A percentile compares a stretch with the other conserved stretches of the same genome.
phyloP scores from a whole-genome alignment of 2,888 invertebrate species.

The Eupithecia exiguata region DNA sequence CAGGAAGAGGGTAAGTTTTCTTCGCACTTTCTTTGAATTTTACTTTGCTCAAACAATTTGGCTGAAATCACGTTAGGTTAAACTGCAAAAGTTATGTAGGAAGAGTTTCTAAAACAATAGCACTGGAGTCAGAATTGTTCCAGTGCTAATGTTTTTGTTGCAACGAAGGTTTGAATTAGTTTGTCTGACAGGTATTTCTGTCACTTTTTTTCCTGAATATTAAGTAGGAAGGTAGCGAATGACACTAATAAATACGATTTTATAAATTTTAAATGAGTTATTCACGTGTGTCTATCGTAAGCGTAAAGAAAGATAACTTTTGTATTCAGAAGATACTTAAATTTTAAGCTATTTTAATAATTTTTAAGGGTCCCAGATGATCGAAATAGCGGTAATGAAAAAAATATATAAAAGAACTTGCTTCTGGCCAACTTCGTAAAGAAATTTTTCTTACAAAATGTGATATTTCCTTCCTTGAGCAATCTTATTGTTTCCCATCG shows the following conservation, averaged over 20 bases:
- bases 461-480: conserved; percentile 4
- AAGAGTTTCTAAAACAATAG: conserved; percentile 4
- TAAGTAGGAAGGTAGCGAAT: neutral
- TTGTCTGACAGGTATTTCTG: neutral
- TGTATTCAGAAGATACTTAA: neutral
- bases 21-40: conserved; percentile 19
- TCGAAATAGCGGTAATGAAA: neutral
- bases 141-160: neutral
- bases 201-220: neutral
- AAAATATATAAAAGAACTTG: neutral
- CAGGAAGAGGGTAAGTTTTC: conserved; percentile 92
- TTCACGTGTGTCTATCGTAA: neutral
- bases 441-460: conserved; percentile 6
- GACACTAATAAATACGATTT: neutral
- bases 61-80: conserved; percentile 9
- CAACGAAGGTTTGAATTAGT: neutral
- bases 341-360: no score
- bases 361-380: neutral
- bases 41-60: neutral
- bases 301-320: neutral
- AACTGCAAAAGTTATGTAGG: conserved; percentile 9
- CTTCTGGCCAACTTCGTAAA: neutral
- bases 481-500: conserved; percentile 4
- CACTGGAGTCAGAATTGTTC: neutral
- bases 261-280: neutral